Evolutionary conservation across 2,888 invertebrate species (phyloP).

Genomic region (Drosophila kanekoi): DNA sequence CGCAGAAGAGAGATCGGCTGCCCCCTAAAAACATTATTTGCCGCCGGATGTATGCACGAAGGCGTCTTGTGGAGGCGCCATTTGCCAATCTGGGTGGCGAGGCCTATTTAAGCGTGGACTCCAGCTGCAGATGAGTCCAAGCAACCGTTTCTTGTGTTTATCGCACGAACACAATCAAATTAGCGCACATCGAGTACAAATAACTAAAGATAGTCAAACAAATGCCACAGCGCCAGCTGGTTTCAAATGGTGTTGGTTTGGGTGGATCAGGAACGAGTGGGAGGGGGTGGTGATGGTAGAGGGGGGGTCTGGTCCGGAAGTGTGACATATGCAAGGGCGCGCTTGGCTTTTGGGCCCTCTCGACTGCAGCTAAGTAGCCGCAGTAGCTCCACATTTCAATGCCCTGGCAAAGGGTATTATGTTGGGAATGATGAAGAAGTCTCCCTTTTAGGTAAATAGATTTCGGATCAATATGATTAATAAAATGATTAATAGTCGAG

Average conservation of each 20-base stretch:
- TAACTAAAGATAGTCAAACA: constrained; percentile 72
- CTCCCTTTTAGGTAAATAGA: too few species aligned
- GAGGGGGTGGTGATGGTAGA: too few species aligned
- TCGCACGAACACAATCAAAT: constrained; percentile 81
- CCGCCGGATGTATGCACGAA: constrained; percentile 73
- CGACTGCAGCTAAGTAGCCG: too few species aligned
- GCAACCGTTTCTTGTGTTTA: constrained; percentile 53
- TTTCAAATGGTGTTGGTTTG: constrained; percentile 3
- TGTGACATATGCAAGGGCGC: constrained; percentile 12
- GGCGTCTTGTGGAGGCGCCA: constrained; percentile 50
- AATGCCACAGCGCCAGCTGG: constrained; percentile 52
- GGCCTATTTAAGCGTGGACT: constrained; percentile 45
- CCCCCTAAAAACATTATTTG: constrained; percentile 67
- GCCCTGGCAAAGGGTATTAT: too few species aligned
- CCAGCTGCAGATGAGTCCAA: constrained; percentile 45
- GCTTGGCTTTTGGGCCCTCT: too few species aligned
- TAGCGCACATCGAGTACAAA: constrained; percentile 81
- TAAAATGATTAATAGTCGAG: too few species aligned
- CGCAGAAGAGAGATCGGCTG: constrained; percentile 44
- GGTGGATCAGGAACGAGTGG: background rate
- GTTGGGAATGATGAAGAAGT: too few species aligned
- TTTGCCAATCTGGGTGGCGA: constrained; percentile 34
- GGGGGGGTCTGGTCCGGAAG: background rate
- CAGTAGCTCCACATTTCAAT: too few species aligned
- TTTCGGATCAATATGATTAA: too few species aligned